Percentiles rank a stretch among this genome's conserved stretches.
Conservation (phyloP, 2,797 vertebrate species). For the Chanos chanos region DNA sequence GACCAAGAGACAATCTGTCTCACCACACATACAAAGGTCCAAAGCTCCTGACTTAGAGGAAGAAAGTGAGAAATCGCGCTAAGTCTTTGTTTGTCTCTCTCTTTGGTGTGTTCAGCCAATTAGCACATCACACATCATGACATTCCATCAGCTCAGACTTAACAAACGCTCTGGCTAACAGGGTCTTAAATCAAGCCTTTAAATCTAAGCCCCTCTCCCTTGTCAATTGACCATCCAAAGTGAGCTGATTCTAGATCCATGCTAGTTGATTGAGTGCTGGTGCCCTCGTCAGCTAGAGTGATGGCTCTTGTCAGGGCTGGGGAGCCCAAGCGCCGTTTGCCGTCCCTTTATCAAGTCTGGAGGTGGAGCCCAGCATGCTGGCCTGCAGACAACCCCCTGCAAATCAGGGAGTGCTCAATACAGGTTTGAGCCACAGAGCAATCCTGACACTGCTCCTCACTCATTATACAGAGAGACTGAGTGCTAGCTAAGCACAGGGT, state of each 20-base stretch:
- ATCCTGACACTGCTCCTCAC: slow-evolving; percentile 43
- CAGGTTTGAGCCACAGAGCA: slow-evolving; percentile 44
- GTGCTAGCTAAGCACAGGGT: slow-evolving; percentile 9
- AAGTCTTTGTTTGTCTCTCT: neutral
- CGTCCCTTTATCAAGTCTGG: slow-evolving; percentile 51
- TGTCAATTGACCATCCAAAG: slow-evolving; percentile 18
- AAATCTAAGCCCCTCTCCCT: slow-evolving; percentile 47
- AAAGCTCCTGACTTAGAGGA: no score
- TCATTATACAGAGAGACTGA: slow-evolving; percentile 48
- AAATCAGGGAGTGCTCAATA: slow-evolving; percentile 58
- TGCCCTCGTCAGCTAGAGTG: slow-evolving; percentile 44
- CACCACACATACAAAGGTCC: no score
- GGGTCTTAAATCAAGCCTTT: slow-evolving; percentile 40
- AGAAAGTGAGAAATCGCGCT: neutral
- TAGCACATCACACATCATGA: slow-evolving; percentile 13
- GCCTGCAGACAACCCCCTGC: slow-evolving; percentile 35
- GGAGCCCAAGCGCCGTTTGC: slow-evolving; percentile 25
- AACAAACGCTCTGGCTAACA: slow-evolving; percentile 47
- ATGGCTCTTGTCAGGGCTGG: slow-evolving; percentile 45
- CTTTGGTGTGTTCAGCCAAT: neutral
- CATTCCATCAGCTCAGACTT: slow-evolving; percentile 33
- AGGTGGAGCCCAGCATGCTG: slow-evolving; percentile 13
- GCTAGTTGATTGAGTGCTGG: slow-evolving; percentile 52
- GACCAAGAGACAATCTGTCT: no score
- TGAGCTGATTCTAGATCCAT: slow-evolving; percentile 36